phyloP scores from a whole-genome alignment of 2,888 invertebrate genomes.

The Electrophaes corylata region DNA sequence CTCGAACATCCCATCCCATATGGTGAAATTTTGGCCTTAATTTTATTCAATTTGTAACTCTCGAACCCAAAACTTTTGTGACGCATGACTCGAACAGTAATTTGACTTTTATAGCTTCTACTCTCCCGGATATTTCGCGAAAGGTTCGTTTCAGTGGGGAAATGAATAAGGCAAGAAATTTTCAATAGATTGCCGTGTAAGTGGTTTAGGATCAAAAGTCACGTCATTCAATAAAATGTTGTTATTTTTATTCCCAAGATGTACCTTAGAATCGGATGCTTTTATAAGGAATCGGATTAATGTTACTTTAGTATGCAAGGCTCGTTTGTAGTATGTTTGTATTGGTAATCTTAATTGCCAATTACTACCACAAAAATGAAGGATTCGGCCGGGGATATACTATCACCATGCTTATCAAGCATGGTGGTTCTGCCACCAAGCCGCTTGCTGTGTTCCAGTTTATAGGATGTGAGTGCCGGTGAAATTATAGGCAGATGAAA shows the following conservation, averaged over 20 bases:
- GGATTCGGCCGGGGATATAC: no score
- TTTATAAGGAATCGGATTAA: constrained; percentile 32
- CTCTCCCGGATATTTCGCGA: constrained; percentile 60
- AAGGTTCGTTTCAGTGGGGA: constrained; percentile 60
- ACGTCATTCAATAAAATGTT: constrained; percentile 37
- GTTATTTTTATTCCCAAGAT: constrained; percentile 33
- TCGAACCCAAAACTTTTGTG: constrained; percentile 78
- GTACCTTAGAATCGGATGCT: constrained; percentile 31
- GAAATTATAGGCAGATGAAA: no score
- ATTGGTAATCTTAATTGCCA: no score
- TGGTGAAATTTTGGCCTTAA: constrained; percentile 66
- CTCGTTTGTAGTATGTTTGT: no score
- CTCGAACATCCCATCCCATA: constrained; percentile 40
- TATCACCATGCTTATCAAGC: no score
- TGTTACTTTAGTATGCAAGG: constrained; percentile 17
- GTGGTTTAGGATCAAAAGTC: constrained; percentile 41
- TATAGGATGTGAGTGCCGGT: no score
- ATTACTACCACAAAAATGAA: no score
- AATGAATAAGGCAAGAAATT: constrained; percentile 53
- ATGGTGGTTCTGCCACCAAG: no score
- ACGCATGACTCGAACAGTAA: constrained; percentile 78
- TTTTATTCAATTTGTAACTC: constrained; percentile 81
- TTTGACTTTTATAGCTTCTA: constrained; percentile 79
- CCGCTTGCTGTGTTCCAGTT: no score
- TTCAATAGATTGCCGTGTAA: constrained; percentile 45